Conservation (phyloP, 2,113 vertebrate genomes). For the Nothobranchius kuhntae region DNA sequence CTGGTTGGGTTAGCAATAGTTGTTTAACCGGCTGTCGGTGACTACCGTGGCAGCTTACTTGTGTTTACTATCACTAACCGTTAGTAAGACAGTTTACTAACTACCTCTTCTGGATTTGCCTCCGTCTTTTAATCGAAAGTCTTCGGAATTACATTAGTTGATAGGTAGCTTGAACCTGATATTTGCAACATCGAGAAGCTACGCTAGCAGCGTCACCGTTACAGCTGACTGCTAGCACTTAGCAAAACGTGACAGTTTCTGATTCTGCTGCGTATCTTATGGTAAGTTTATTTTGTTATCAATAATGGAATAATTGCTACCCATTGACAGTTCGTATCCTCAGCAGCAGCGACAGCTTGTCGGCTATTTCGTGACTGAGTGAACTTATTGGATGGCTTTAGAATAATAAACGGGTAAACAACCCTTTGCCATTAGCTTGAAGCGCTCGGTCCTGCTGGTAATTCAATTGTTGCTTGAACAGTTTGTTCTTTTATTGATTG, state of each 20-base stretch:
- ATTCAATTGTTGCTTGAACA: background rate
- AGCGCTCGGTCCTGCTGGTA: constrained; percentile 7
- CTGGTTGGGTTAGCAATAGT: constrained; percentile 52
- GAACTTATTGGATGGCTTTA: constrained; percentile 11
- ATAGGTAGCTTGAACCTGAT: constrained; percentile 47
- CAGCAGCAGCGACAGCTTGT: background rate
- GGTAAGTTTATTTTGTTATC: constrained; percentile 41
- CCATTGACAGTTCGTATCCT: background rate
- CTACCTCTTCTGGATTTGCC: accelerated
- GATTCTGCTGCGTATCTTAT: constrained; percentile 32
- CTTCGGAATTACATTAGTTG: background rate
- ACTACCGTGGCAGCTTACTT: background rate
- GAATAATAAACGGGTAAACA: constrained; percentile 43
- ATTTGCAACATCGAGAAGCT: constrained; percentile 38
- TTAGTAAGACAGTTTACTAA: background rate
- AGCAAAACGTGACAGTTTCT: constrained; percentile 37
- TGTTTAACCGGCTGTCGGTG: constrained; percentile 49
- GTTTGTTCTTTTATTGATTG: background rate
- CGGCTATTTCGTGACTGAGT: background rate
- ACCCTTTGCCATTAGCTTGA: constrained; percentile 9
- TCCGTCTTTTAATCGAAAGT: background rate
- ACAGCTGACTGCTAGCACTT: constrained; percentile 41
- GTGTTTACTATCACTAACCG: background rate
- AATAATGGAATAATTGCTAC: accelerated
- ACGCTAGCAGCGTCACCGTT: constrained; percentile 46